A percentile compares a stretch with the other conserved stretches of the same genome.
phyloP scores from a whole-genome alignment of 2,797 vertebrate species.

The Echiichthys vipera region DNA sequence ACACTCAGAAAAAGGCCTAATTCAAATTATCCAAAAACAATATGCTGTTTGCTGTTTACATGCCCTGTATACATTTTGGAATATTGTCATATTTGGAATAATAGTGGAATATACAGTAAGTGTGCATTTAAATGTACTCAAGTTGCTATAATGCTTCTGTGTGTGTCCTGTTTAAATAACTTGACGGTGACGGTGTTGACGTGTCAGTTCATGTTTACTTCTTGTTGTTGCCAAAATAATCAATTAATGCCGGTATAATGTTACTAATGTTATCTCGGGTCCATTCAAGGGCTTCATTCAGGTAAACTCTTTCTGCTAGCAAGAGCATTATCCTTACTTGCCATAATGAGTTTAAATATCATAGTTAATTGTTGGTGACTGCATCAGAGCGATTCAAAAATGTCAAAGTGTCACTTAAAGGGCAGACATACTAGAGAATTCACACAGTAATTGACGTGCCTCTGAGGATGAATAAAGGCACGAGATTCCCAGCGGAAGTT shows the following conservation, averaged over 20 bases:
- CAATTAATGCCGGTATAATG: neutral
- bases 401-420: constrained; percentile 8
- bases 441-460: neutral
- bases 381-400: too few species aligned
- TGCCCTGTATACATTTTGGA: too few species aligned
- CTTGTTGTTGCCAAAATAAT: neutral
- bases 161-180: neutral
- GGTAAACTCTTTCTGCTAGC: neutral
- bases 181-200: too few species aligned
- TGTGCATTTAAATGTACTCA: too few species aligned
- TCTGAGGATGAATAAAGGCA: constrained; percentile 12
- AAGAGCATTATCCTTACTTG: neutral
- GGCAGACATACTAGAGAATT: neutral
- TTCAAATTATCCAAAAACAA: too few species aligned
- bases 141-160: neutral
- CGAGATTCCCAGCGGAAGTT: too few species aligned
- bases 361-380: neutral
- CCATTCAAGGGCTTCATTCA: neutral
- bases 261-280: neutral
- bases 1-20: too few species aligned
- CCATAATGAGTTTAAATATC: neutral
- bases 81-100: too few species aligned
- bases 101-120: too few species aligned
- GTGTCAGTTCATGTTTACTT: neutral
- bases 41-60: too few species aligned